Conservation (phyloP, 2,797 vertebrate genomes). For the Sandelia bainsii region DNA sequence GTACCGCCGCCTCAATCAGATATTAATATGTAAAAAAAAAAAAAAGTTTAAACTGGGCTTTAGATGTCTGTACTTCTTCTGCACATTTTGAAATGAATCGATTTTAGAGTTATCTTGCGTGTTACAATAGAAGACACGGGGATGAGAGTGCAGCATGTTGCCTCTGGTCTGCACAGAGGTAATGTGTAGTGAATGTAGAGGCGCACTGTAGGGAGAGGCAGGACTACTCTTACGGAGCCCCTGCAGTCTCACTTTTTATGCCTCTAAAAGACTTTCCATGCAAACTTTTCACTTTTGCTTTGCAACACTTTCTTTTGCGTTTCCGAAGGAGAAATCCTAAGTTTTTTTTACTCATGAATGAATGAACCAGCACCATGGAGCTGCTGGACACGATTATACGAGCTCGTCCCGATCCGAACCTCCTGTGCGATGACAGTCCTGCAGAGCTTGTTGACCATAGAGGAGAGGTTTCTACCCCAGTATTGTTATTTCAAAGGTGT, state of each 20-base stretch:
- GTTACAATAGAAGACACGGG: conserved; percentile 29
- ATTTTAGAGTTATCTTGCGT: conserved; percentile 21
- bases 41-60: too few species aligned
- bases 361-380: conserved; percentile 82
- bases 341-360: conserved; percentile 60
- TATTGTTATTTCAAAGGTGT: conserved; percentile 94
- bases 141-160: conserved; percentile 74
- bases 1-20: not conserved
- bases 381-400: conserved; percentile 88
- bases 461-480: conserved; percentile 93
- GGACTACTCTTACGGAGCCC: conserved; percentile 80
- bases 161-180: conserved; percentile 89
- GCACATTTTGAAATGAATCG: not conserved
- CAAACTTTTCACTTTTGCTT: conserved; percentile 53
- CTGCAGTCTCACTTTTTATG: conserved; percentile 80
- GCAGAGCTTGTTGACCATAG: conserved; percentile 92
- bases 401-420: conserved; percentile 91
- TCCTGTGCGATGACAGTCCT: conserved; percentile 92
- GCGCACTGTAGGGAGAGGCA: conserved; percentile 83
- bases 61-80: not conserved
- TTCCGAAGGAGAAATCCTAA: conserved; percentile 59
- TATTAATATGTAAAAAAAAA: not conserved
- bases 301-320: conserved; percentile 49
- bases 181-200: conserved; percentile 85
- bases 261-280: conserved; percentile 74